Percentiles rank a stretch among this genome's conserved stretches.
phyloP scores from a whole-genome alignment of 2,797 vertebrate genomes.

The Gallirallus australis region DNA sequence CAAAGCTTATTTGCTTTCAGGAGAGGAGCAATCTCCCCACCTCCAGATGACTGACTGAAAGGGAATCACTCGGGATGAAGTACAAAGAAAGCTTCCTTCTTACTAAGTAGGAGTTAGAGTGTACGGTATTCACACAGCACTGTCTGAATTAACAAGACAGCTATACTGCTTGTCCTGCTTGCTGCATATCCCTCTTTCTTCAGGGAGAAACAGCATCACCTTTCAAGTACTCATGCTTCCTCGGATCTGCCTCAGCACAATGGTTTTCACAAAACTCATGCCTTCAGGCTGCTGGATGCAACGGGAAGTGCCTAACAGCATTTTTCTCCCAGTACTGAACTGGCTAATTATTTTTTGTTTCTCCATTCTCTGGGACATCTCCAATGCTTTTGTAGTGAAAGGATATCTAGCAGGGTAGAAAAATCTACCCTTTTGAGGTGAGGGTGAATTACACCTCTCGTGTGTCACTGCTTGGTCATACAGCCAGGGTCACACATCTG shows the following conservation, averaged over 20 bases:
- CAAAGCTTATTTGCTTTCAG: slow-evolving; percentile 28
- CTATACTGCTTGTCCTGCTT: neutral
- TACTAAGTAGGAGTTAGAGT: neutral
- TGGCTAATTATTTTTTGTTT: neutral
- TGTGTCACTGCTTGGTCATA: neutral
- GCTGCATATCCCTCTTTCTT: neutral
- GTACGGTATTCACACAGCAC: neutral
- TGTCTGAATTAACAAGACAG: neutral
- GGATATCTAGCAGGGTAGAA: neutral
- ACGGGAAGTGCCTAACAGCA: neutral
- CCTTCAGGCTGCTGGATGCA: neutral
- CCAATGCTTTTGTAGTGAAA: neutral
- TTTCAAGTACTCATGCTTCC: neutral
- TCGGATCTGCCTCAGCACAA: neutral
- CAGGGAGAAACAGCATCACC: neutral
- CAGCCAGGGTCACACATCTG: neutral
- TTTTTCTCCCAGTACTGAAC: neutral
- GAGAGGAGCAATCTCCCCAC: neutral
- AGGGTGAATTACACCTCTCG: neutral
- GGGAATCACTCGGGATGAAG: neutral
- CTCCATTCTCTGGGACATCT: neutral
- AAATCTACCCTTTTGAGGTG: neutral
- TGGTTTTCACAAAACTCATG: neutral
- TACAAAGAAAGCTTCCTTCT: neutral
- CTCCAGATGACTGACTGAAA: neutral